Evolutionary conservation across 2,113 vertebrate species (phyloP).

Genomic region (Melospiza georgiana): DNA sequence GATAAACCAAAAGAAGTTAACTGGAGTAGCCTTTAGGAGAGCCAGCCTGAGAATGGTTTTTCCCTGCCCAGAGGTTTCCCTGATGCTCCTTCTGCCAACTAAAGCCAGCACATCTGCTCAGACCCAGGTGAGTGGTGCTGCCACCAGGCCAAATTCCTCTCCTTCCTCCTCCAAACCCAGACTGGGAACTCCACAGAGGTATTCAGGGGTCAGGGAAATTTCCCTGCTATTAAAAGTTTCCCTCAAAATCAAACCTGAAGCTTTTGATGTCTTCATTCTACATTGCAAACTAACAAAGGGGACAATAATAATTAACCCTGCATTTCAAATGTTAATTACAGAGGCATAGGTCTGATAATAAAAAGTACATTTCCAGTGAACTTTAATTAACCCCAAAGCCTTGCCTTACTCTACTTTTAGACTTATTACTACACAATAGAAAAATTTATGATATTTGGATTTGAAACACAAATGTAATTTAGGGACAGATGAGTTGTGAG

Average conservation of each 20-base stretch:
- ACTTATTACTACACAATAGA: background rate
- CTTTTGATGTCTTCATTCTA: background rate
- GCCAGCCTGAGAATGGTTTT: background rate
- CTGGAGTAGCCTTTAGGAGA: background rate
- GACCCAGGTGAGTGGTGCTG: background rate
- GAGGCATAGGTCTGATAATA: background rate
- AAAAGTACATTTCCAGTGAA: background rate
- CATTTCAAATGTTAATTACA: slow-evolving; percentile 32
- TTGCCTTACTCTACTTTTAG: background rate
- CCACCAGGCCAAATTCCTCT: accelerated
- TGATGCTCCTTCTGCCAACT: background rate
- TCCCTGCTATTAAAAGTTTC: background rate
- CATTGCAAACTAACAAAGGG: background rate
- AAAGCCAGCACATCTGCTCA: background rate
- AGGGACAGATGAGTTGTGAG: background rate
- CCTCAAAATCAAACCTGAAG: background rate
- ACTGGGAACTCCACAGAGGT: background rate
- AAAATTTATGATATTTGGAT: background rate
- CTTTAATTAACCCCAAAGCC: slow-evolving; percentile 42
- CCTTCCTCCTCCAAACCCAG: background rate
- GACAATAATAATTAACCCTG: slow-evolving; percentile 31
- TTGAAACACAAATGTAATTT: background rate
- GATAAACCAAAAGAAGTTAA: background rate
- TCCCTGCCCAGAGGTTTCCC: background rate
- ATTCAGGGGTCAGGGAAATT: background rate